Evolutionary conservation across 2,113 vertebrate species (phyloP).

Genomic region (Crotalus helleri): DNA sequence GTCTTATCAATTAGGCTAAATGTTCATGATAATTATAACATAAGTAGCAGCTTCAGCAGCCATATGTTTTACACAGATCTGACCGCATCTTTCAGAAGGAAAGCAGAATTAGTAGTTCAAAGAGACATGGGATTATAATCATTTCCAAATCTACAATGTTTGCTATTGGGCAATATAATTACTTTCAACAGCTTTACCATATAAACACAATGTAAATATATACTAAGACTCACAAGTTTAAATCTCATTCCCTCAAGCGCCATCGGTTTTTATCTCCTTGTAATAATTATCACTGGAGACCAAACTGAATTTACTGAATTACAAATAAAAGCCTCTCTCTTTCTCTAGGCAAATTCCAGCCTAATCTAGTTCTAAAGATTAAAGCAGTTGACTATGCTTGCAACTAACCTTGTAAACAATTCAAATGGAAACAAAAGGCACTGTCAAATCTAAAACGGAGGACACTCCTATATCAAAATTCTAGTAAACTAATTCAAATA

Average conservation of each 20-base stretch:
- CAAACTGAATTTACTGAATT: background rate
- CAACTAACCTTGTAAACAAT: background rate
- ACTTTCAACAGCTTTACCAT: background rate
- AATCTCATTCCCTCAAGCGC: background rate
- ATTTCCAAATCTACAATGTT: background rate
- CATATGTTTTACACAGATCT: background rate
- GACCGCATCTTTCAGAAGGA: background rate
- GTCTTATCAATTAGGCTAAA: background rate
- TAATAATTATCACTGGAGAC: background rate
- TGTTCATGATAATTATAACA: background rate
- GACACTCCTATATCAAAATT: background rate
- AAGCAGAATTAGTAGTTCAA: background rate
- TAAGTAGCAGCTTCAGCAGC: background rate
- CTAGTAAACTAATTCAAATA: background rate
- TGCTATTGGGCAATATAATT: background rate
- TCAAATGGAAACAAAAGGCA: background rate
- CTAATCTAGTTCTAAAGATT: background rate
- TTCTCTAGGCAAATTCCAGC: background rate
- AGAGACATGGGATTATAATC: background rate
- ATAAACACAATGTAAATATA: background rate
- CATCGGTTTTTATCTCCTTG: background rate
- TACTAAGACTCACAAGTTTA: background rate
- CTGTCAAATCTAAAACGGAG: background rate
- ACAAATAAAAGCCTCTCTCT: background rate
- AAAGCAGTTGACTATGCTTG: background rate